A percentile compares a stretch with the other conserved stretches of the same genome.
phyloP scores from a whole-genome alignment of 1,140 invertebrate genomes.

The Chionoecetes opilio region DNA sequence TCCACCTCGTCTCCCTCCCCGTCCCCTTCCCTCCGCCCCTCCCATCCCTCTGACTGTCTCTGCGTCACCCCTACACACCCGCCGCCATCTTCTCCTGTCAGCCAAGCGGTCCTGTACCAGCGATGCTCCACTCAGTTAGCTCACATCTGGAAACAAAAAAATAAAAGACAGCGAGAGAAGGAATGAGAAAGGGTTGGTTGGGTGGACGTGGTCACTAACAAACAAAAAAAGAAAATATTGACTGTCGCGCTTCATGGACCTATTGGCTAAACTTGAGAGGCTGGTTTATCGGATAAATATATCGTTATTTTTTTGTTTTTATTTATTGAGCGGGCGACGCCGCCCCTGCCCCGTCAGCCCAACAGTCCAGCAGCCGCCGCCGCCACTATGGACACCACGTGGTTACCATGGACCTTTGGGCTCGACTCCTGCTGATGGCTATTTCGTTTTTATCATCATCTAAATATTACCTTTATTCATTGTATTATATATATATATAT shows the following conservation, averaged over 20 bases:
- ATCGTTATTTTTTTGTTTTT: not conserved
- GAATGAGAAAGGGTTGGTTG: not conserved
- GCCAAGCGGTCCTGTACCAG: conserved; percentile 33
- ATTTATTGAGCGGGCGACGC: not conserved
- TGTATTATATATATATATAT: too few species aligned
- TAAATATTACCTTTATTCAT: too few species aligned
- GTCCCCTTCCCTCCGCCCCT: not conserved
- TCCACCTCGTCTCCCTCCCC: not conserved
- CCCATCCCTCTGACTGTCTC: not conserved
- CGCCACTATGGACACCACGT: not conserved
- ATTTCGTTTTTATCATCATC: not conserved
- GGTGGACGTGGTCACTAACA: not conserved
- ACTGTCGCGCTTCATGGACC: conserved; percentile 55
- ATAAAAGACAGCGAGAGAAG: not conserved
- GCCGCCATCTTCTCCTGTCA: conserved; percentile 31
- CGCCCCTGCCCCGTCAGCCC: not conserved
- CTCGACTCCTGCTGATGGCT: conserved; percentile 24
- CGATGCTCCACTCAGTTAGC: too few species aligned
- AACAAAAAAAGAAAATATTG: too few species aligned
- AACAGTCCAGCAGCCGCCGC: not conserved
- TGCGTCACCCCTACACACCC: not conserved
- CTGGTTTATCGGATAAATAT: not conserved
- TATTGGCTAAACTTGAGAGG: conserved; percentile 64
- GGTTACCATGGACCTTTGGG: not conserved
- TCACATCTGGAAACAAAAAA: not conserved